Evolutionary conservation across 2,888 invertebrate species (phyloP).

Genomic region (Notodonta dromedarius): DNA sequence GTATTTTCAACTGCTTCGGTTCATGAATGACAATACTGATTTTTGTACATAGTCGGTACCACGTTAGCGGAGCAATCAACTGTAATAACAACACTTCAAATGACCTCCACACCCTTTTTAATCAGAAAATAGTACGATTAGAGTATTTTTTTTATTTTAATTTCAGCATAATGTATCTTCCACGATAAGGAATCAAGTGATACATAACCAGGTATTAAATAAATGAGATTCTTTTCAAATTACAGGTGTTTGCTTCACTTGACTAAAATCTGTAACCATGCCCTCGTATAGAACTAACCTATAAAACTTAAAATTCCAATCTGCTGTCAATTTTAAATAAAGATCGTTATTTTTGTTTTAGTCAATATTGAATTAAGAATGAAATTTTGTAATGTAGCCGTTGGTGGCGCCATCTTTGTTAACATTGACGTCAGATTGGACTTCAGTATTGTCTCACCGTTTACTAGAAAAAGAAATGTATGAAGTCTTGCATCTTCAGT

Average conservation of each 20-base stretch:
- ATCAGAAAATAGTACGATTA: neutral
- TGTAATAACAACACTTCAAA: neutral
- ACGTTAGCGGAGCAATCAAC: constrained; percentile 5
- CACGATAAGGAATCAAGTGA: no score
- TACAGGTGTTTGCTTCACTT: constrained; percentile 22
- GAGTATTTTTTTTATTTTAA: no score
- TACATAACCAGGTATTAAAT: no score
- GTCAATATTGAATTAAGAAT: neutral
- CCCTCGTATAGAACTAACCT: constrained; percentile 26
- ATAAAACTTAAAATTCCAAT: constrained; percentile 26
- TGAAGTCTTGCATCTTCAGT: constrained; percentile 45
- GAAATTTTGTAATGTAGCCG: constrained; percentile 4
- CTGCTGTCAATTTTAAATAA: constrained; percentile 27
- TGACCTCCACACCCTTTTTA: neutral
- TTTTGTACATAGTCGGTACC: constrained; percentile 9
- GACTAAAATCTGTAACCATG: constrained; percentile 35
- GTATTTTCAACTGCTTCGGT: constrained; percentile 61
- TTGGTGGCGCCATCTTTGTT: neutral
- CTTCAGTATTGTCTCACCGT: constrained; percentile 58
- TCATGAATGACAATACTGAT: constrained; percentile 66
- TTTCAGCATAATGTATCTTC: no score
- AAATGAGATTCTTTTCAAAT: neutral
- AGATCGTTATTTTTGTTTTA: constrained; percentile 2
- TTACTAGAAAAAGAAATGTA: constrained; percentile 35
- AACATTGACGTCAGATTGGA: constrained; percentile 34